phyloP scores from a whole-genome alignment of 2,888 invertebrate genomes.

The Parnassius orleans region DNA sequence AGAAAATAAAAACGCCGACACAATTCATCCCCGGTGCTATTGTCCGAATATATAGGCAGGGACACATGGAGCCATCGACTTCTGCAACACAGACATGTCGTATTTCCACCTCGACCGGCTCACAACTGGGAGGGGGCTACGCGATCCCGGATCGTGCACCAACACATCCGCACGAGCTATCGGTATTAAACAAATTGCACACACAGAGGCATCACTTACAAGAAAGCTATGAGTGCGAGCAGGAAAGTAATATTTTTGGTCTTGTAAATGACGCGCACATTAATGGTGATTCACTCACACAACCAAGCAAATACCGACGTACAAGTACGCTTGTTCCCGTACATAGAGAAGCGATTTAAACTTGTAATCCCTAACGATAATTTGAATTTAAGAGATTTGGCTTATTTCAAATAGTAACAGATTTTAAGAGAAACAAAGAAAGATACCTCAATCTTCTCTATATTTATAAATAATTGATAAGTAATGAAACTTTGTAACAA shows the following conservation, averaged over 20 bases:
- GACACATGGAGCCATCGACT: slow-evolving; percentile 41
- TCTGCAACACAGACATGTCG: slow-evolving; percentile 71
- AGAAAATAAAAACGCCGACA: slow-evolving; percentile 71
- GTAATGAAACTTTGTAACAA: too few species aligned
- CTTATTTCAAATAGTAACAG: slow-evolving; percentile 48
- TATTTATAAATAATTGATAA: too few species aligned
- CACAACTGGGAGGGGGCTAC: slow-evolving; percentile 78
- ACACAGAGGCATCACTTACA: slow-evolving; percentile 55
- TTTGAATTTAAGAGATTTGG: slow-evolving; percentile 73
- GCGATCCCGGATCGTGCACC: slow-evolving; percentile 70
- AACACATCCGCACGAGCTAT: slow-evolving; percentile 59
- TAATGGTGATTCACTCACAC: slow-evolving; percentile 69
- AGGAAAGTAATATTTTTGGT: slow-evolving; percentile 73
- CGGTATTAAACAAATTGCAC: slow-evolving; percentile 47
- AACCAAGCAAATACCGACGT: slow-evolving; percentile 38
- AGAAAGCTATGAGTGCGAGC: slow-evolving; percentile 60
- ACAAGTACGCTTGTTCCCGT: slow-evolving; percentile 55
- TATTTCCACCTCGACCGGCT: slow-evolving; percentile 66
- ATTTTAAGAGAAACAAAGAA: slow-evolving; percentile 26
- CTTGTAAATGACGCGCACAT: slow-evolving; percentile 74
- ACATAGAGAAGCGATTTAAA: slow-evolving; percentile 72
- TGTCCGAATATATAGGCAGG: slow-evolving; percentile 43
- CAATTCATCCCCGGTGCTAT: slow-evolving; percentile 62
- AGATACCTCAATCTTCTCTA: too few species aligned
- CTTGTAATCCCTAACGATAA: slow-evolving; percentile 77